Conservation (phyloP, 30 jellyfish, hydroid and myxozoan genomes). For the Turritopsis dohrnii region DNA sequence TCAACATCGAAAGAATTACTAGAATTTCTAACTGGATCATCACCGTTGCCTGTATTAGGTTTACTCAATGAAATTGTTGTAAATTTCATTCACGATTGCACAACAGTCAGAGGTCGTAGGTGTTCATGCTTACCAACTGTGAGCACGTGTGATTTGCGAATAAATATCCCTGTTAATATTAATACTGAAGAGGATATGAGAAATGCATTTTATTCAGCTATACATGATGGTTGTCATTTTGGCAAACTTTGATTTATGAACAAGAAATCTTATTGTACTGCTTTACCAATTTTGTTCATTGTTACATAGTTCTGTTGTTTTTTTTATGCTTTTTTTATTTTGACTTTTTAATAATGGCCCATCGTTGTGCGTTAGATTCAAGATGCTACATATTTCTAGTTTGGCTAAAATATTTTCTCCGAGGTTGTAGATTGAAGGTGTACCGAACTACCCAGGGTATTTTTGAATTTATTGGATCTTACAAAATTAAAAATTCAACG, state of each 20-base stretch:
- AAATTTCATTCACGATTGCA: not conserved
- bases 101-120: not conserved
- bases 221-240: not conserved
- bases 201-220: not conserved
- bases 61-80: not conserved
- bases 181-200: slow-evolving; percentile 1
- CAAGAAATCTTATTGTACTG: too few species aligned
- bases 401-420: not conserved
- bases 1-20: not conserved
- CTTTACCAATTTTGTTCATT: not conserved
- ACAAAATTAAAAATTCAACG: too few species aligned
- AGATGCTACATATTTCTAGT: not conserved
- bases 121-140: slow-evolving; percentile 2
- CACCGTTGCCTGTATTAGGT: not conserved
- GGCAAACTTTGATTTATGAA: not conserved
- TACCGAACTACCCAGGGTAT: too few species aligned
- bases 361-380: not conserved
- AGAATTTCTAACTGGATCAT: not conserved
- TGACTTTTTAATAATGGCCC: not conserved
- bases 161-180: not conserved
- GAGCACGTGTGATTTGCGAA: not conserved
- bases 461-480: too few species aligned
- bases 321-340: not conserved
- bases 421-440: not conserved
- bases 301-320: not conserved